Evolutionary conservation across 1,140 invertebrate species (phyloP).

Genomic region (Acyrthosiphon pisum): DNA sequence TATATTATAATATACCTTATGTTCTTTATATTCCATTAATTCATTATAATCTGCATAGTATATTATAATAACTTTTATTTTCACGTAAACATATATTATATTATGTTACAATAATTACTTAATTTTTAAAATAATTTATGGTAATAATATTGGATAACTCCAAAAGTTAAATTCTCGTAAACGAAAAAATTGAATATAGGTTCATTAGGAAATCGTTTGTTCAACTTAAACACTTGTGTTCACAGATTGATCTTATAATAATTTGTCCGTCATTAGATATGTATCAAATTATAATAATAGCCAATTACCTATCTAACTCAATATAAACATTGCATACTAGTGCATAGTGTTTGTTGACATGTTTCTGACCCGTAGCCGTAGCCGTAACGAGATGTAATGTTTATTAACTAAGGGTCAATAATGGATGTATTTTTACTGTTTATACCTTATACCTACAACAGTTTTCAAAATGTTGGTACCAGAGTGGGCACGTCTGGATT

Average conservation of each 20-base stretch:
- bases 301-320: background rate
- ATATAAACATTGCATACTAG: background rate
- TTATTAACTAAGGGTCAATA: background rate
- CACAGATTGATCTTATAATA: background rate
- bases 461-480: background rate
- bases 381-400: constrained; percentile 9
- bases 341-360: background rate
- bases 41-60: background rate
- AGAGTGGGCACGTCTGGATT: background rate
- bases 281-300: constrained; percentile 10
- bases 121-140: background rate
- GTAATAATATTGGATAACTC: background rate
- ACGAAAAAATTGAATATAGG: background rate
- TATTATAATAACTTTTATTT: background rate
- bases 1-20: background rate
- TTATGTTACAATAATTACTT: background rate
- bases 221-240: background rate
- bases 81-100: background rate
- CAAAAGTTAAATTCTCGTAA: background rate
- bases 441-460: background rate
- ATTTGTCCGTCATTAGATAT: background rate
- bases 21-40: background rate
- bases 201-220: background rate
- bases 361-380: background rate
- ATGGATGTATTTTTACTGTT: background rate